Conservation (phyloP, 2,888 invertebrate species). For the Antitype chi region DNA sequence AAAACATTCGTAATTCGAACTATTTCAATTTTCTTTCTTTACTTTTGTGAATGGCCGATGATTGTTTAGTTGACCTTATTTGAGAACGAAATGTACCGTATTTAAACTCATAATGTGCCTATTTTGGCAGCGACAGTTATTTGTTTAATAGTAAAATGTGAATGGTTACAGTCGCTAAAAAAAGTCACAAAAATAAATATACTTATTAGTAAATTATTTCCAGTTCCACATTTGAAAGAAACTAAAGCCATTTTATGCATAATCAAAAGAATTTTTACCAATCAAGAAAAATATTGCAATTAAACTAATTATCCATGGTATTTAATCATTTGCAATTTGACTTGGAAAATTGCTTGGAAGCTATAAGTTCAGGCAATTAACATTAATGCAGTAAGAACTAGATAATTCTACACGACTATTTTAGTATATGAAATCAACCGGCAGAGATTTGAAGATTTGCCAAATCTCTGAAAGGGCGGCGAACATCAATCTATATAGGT, state of each 20-base stretch:
- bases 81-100: not conserved
- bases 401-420: constrained; percentile 17
- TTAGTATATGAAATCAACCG: constrained; percentile 24
- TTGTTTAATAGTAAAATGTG: not conserved
- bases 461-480: constrained; percentile 24
- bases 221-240: not conserved
- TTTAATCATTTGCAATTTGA: constrained; percentile 10
- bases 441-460: constrained; percentile 22
- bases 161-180: not conserved
- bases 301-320: constrained; percentile 1
- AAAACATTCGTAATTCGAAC: constrained; percentile 12
- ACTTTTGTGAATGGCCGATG: constrained; percentile 32
- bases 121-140: not conserved
- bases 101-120: not conserved
- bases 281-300: not conserved
- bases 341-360: not conserved
- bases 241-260: not conserved
- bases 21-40: constrained; percentile 12
- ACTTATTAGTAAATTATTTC: not conserved
- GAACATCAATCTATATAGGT: constrained; percentile 24
- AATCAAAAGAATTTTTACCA: not conserved
- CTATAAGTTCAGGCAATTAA: not conserved
- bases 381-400: constrained; percentile 1
- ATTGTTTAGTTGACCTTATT: constrained; percentile 22
- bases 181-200: not conserved